Base-by-base conservation (phyloP, 1,140 invertebrate genomes). In the Aleiodes sp. region DNA sequence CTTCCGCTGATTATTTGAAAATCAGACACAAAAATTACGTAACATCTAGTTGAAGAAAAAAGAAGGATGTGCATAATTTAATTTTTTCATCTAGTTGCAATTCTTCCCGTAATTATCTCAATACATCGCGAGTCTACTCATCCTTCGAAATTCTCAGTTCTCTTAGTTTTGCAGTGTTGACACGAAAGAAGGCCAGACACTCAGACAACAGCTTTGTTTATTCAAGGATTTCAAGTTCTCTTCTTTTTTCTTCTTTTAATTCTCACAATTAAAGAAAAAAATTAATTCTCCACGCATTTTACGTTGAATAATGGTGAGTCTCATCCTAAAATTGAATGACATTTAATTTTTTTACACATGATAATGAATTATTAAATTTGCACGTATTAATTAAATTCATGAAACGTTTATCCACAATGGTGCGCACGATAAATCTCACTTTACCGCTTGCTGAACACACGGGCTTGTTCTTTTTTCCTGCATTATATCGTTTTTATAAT, bases 341-440 rank as follows among this genome's bases (percentile, higher is more conserved):
- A n/a, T n/a, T n/a, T n/a, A n/a, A n/a, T n/a, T n/a, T n/a, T n/a
- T n/a, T n/a, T 16, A 14, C 2, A n/a, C n/a, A 46, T 14, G 4
- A 52, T 52, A 52, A 52, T 52, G 16, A 52, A 52, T 24, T 7
- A 19, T 52, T 24, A 52, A 52, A 3, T 52, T 16, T 52, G 21
- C 4, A 16, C 16, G 16, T 52, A 52, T 52, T 52, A 16, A 52
- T 24, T 24, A 21, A 52, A 52, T 52, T 59, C 56, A 59, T 59
- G 28, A 28, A 59, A 9, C 56, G 56, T 59, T 59, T 59, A 59
- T 29, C 28, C 56, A 59, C 56, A 29, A 8, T 8, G 56, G 10
- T 31, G 56, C 7, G 56, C 28, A n/a, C 24, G 2, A 59, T 29
- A 59, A 29, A 59, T 29, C 28, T 59, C 24, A 59, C 28, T 59